These are phyloP conservation scores for Incurvaria masculella DNA, from an alignment of 2,888 invertebrate genomes.

Conservation along the genomic window DNA sequence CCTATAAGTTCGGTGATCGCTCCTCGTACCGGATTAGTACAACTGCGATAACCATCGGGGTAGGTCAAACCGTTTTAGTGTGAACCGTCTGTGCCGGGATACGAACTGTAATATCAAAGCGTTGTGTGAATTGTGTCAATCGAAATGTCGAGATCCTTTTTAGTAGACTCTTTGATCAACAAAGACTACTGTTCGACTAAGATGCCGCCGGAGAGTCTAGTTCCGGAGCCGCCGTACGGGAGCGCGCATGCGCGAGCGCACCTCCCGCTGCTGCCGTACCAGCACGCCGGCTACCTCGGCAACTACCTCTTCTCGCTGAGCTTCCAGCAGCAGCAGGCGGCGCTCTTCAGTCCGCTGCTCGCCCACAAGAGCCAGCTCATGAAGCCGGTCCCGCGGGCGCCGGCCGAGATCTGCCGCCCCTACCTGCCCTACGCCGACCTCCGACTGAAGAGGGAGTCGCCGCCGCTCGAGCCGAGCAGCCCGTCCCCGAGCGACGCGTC, in stretches of 20 bases:
- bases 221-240: constrained; percentile 37
- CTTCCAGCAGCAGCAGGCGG: constrained; percentile 58
- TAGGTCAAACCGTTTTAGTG: neutral
- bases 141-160: constrained; percentile 79
- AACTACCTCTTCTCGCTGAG: constrained; percentile 64
- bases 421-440: constrained; percentile 27
- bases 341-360: constrained; percentile 47
- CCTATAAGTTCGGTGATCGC: neutral
- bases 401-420: constrained; percentile 26
- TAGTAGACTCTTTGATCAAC: constrained; percentile 77
- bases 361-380: constrained; percentile 44
- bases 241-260: constrained; percentile 35
- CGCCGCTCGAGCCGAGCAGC: constrained; percentile 38
- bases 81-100: neutral
- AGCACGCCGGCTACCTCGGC: constrained; percentile 60
- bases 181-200: constrained; percentile 45
- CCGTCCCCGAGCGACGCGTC: constrained; percentile 37
- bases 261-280: constrained; percentile 58
- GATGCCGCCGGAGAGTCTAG: constrained; percentile 36
- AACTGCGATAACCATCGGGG: constrained; percentile 1
- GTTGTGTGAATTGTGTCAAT: constrained; percentile 18
- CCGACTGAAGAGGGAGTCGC: constrained; percentile 36
- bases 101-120: neutral
- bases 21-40: neutral
- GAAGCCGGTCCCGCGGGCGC: constrained; percentile 40